Percentiles rank a stretch among this genome's conserved stretches.
These are phyloP conservation scores for Alosa sapidissima DNA, from an alignment of 2,797 vertebrate species.

Conservation along the genomic window DNA sequence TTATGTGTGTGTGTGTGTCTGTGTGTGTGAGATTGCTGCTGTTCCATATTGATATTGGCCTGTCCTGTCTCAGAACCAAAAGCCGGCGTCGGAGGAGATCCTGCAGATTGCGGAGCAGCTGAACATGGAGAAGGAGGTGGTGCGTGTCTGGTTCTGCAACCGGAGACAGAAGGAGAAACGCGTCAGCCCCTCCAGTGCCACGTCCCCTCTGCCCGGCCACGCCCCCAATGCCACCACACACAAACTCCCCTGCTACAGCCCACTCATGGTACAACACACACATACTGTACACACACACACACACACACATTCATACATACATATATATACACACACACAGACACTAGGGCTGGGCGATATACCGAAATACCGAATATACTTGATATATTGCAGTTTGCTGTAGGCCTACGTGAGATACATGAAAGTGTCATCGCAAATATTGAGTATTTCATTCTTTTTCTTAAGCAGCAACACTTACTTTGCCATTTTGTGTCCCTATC, in stretches of 20 bases:
- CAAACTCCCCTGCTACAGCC: slow-evolving; percentile 84
- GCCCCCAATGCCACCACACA: slow-evolving; percentile 70
- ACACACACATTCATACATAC: slow-evolving; percentile 68
- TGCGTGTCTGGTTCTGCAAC: slow-evolving; percentile 96
- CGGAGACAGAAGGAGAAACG: slow-evolving; percentile 93
- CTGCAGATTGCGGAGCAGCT: slow-evolving; percentile 88
- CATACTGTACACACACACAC: slow-evolving; percentile 81
- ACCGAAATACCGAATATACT: too few species aligned
- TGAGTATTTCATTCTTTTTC: too few species aligned
- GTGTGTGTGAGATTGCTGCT: too few species aligned
- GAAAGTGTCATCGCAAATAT: too few species aligned
- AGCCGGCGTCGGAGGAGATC: slow-evolving; percentile 96
- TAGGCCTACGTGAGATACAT: too few species aligned
- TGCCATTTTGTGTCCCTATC: too few species aligned
- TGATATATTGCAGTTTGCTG: too few species aligned
- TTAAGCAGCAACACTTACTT: too few species aligned
- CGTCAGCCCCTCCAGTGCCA: slow-evolving; percentile 88
- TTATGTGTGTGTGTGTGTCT: too few species aligned
- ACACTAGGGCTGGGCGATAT: slow-evolving; percentile 30
- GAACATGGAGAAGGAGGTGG: slow-evolving; percentile 95
- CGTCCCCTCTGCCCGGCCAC: slow-evolving; percentile 84
- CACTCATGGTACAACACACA: slow-evolving; percentile 54
- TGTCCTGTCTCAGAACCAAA: slow-evolving; percentile 83
- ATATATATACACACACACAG: slow-evolving; percentile 78
- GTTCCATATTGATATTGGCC: too few species aligned